Conservation (phyloP, 1,140 invertebrate genomes). For the Conopomorpha cramerella region DNA sequence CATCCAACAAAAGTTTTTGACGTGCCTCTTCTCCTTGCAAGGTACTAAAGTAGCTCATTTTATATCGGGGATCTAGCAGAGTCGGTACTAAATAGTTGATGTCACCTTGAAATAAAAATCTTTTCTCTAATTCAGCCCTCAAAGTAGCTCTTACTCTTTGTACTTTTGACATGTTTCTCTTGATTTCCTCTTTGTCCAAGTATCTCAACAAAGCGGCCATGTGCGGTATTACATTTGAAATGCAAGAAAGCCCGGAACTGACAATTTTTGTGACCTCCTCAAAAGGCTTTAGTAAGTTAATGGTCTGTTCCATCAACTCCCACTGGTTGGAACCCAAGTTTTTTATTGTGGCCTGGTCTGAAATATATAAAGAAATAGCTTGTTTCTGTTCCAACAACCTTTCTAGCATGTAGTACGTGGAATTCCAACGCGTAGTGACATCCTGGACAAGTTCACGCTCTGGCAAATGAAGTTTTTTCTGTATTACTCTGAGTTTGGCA, state of each 20-base stretch:
- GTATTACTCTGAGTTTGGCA: slow-evolving; percentile 15
- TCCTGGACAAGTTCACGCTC: slow-evolving; percentile 22
- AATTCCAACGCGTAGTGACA: slow-evolving; percentile 21
- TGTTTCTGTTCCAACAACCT: slow-evolving; percentile 20
- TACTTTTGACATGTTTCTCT: slow-evolving; percentile 5
- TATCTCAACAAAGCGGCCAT: slow-evolving; percentile 13
- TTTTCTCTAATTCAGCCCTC: slow-evolving; percentile 6
- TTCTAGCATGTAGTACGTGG: slow-evolving; percentile 18
- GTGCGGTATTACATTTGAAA: slow-evolving; percentile 17
- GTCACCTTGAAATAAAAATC: slow-evolving; percentile 1
- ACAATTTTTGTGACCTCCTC: slow-evolving; percentile 19
- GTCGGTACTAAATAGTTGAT: slow-evolving; percentile 7
- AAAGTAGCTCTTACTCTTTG: slow-evolving; percentile 3
- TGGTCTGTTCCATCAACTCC: slow-evolving; percentile 12
- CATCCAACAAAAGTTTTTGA: slow-evolving; percentile 8
- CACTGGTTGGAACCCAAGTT: slow-evolving; percentile 5
- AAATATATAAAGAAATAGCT: slow-evolving; percentile 18
- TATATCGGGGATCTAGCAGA: slow-evolving; percentile 8
- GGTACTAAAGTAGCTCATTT: slow-evolving; percentile 8
- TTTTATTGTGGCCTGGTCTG: slow-evolving; percentile 14
- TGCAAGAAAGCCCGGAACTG: slow-evolving; percentile 12
- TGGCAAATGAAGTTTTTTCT: slow-evolving; percentile 16
- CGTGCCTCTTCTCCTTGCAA: slow-evolving; percentile 9
- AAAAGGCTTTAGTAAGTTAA: slow-evolving; percentile 15
- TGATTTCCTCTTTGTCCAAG: slow-evolving; percentile 9